A percentile compares a stretch with the other conserved stretches of the same genome.
Conservation (phyloP, 1,140 invertebrate genomes). For the Geopemphigus sp. region DNA sequence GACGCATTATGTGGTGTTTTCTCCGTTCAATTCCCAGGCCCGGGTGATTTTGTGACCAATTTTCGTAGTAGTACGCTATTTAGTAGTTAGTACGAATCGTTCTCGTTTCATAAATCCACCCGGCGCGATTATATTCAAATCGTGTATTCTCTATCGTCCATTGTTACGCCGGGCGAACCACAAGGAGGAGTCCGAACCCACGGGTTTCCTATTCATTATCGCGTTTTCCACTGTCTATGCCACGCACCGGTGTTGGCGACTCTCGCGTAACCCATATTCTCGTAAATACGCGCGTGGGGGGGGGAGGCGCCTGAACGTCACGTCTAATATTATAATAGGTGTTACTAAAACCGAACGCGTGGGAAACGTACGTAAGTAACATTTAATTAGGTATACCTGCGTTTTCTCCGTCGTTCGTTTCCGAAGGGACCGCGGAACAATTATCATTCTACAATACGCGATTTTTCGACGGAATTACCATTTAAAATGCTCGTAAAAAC, state of each 20-base stretch:
- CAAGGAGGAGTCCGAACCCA: conserved; percentile 22
- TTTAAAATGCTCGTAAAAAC: too few species aligned
- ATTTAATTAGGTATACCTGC: too few species aligned
- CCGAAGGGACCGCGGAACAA: too few species aligned
- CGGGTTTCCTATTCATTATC: conserved; percentile 39
- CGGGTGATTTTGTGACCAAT: too few species aligned
- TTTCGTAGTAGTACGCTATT: too few species aligned
- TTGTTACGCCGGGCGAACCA: conserved; percentile 3
- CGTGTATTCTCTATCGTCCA: background rate
- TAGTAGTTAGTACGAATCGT: background rate
- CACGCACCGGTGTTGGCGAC: background rate
- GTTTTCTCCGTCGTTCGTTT: too few species aligned
- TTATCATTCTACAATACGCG: too few species aligned
- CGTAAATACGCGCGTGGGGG: background rate
- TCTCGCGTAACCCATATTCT: conserved; percentile 40
- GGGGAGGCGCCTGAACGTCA: too few species aligned
- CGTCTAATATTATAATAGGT: background rate
- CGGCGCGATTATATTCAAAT: conserved; percentile 3
- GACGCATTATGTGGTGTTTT: background rate
- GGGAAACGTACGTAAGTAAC: conserved; percentile 1
- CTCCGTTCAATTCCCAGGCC: background rate
- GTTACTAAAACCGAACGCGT: background rate
- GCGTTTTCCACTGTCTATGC: background rate
- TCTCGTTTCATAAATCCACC: background rate
- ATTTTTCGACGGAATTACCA: too few species aligned